Evolutionary conservation across 1,140 invertebrate genomes (phyloP).

Genomic region (Scaptomyza graminum): DNA sequence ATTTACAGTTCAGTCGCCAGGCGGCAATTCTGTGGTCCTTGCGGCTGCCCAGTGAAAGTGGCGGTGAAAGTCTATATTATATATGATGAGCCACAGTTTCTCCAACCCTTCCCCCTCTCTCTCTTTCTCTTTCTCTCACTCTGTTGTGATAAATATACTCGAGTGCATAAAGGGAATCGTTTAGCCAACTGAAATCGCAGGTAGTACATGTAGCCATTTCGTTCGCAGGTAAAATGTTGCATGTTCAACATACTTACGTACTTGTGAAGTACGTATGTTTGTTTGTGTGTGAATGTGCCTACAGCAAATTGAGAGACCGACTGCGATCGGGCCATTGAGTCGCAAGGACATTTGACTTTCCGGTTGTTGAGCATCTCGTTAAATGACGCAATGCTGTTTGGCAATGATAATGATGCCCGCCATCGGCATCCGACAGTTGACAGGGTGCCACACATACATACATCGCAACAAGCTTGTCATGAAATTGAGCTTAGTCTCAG

Average conservation of each 20-base stretch:
- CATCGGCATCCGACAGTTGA: conserved; percentile 5
- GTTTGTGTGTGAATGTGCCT: conserved; percentile 4
- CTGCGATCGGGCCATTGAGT: conserved; percentile 23
- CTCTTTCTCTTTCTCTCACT: too few species aligned
- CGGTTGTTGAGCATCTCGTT: conserved; percentile 58
- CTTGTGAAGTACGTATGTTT: background rate
- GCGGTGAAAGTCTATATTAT: conserved; percentile 21
- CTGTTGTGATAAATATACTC: conserved; percentile 26
- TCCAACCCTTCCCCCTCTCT: background rate
- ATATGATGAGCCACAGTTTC: too few species aligned
- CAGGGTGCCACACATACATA: background rate
- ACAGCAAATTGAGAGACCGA: conserved; percentile 9
- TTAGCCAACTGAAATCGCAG: conserved; percentile 38
- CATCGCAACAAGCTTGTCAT: conserved; percentile 9
- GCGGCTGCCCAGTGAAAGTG: conserved; percentile 47
- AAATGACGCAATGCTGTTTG: conserved; percentile 54
- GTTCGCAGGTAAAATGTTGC: conserved; percentile 23
- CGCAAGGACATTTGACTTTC: conserved; percentile 58
- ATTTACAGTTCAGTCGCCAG: conserved; percentile 47
- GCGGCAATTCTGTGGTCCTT: conserved; percentile 25
- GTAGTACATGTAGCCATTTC: conserved; percentile 7
- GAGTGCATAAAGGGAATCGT: conserved; percentile 15
- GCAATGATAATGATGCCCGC: conserved; percentile 54
- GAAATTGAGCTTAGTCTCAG: conserved; percentile 14
- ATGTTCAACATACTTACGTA: conserved; percentile 16